Base-by-base conservation (phyloP, 2,888 invertebrate species). In the Callimorpha dominula region DNA sequence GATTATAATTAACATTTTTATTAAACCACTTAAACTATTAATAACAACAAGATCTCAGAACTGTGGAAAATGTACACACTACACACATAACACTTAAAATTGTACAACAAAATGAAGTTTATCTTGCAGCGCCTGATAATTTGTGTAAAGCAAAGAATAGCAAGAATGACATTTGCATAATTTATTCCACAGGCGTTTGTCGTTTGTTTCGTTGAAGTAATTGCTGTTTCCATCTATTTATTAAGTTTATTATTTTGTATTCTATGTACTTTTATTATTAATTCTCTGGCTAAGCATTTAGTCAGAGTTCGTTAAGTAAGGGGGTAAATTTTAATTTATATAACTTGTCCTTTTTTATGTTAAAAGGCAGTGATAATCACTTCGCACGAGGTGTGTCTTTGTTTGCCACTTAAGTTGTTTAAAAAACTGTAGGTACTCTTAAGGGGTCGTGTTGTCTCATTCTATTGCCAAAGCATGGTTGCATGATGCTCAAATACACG, bases 101-200 rank as follows among this genome's bases (percentile, higher is more conserved):
- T 60, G 60, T 31, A 12, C 12, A 12, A 31, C 4, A 57, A 20
- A 20, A 14, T 31, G 14, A 12, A 31, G 43, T 54, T 43, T 8
- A 54, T 43, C 52, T 12, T 43, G 7, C 57, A 81, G 78, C 77
- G 83, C 82, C 82, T 81, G 73, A 73, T 62, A 73, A 72, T 77
- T 68, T 76, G 42, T 42, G 42, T n/a, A 43, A 65, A 74, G 83
- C 81, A 83, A 76, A 57, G 15, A 72, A 73, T 69, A 65, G 62
- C 68, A 64, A 65, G 20, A 68, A 20, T 40, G 40, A 49, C 43
- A 73, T 74, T 63, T 70, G 57, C 15, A 69, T 64, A 62, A 20
- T 70, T 72, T 71, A 75, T 66, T 52, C 57, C 20, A 50, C 65
- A 78, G 80, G 77, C 79, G 72, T 50, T 72, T 20, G 63, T 20